phyloP scores from a whole-genome alignment of 2,113 vertebrate genomes.

The Abramis brama region DNA sequence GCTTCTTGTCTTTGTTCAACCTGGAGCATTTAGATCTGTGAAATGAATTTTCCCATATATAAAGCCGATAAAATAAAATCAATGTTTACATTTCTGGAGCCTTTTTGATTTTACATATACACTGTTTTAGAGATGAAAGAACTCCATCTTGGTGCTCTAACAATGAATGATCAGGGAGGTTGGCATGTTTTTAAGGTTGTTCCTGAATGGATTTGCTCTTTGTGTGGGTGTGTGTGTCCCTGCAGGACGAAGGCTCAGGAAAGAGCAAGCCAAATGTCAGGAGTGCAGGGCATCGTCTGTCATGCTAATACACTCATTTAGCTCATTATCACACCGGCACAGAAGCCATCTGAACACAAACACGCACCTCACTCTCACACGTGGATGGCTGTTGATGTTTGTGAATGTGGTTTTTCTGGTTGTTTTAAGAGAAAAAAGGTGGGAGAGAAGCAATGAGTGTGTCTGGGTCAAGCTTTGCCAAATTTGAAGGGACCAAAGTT shows the following conservation, averaged over 20 bases:
- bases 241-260: conserved; percentile 51
- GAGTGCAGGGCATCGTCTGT: conserved; percentile 49
- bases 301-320: conserved; percentile 50
- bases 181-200: background rate
- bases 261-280: conserved; percentile 61
- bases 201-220: conserved; percentile 18
- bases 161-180: conserved; percentile 2
- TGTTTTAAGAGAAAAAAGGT: background rate
- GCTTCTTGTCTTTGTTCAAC: background rate
- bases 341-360: conserved; percentile 33
- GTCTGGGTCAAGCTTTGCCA: conserved; percentile 46
- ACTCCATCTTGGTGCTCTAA: background rate
- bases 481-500: background rate
- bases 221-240: conserved; percentile 20
- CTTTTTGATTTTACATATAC: background rate
- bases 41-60: background rate
- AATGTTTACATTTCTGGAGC: background rate
- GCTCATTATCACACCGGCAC: conserved; percentile 41
- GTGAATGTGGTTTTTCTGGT: background rate
- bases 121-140: conserved; percentile 2
- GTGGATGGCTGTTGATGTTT: conserved; percentile 17
- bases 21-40: background rate
- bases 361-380: conserved; percentile 29
- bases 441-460: background rate
- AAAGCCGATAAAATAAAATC: background rate